Conservation (phyloP, 2,797 vertebrate genomes). For the Syndactyla subalaris region DNA sequence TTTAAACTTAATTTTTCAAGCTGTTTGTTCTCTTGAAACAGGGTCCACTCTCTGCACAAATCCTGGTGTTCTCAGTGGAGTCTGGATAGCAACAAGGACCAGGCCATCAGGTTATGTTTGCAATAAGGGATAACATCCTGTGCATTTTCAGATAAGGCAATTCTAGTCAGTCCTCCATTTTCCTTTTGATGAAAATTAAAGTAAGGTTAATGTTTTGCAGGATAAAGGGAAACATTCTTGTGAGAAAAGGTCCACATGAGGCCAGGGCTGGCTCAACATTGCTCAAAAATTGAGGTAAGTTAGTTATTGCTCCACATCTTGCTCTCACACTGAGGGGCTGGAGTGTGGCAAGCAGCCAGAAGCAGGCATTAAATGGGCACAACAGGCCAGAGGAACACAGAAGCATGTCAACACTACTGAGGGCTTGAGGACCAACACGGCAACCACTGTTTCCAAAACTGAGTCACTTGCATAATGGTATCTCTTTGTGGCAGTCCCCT, state of each 20-base stretch:
- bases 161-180: neutral
- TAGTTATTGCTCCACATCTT: neutral
- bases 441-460: neutral
- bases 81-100: neutral
- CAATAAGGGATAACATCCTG: neutral
- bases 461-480: neutral
- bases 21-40: neutral
- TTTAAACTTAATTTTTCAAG: neutral
- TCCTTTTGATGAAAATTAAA: neutral
- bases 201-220: neutral
- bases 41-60: neutral
- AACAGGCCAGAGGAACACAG: neutral
- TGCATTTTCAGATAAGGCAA: neutral
- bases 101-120: neutral
- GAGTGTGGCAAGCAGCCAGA: neutral
- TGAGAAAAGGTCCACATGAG: neutral
- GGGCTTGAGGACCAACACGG: accelerated
- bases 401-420: neutral
- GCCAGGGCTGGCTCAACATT: neutral
- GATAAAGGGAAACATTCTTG: neutral
- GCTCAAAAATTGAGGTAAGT: neutral
- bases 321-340: neutral
- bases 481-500: neutral
- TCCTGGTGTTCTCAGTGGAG: neutral
- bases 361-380: neutral